Percentiles rank a stretch among this genome's conserved stretches.
Conservation (phyloP, 2,888 invertebrate species). For the Nasonovia ribisnigri region DNA sequence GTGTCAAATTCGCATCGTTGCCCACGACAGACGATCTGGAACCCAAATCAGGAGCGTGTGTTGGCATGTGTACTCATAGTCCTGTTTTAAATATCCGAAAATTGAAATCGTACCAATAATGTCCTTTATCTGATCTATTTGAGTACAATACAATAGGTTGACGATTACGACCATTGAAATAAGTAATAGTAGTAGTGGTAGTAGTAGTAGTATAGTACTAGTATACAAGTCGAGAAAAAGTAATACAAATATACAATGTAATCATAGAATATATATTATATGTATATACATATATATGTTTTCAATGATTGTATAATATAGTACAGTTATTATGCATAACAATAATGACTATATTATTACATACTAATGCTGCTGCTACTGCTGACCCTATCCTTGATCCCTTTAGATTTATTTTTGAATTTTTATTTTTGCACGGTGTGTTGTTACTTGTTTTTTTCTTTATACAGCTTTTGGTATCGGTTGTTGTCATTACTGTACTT, state of each 20-base stretch:
- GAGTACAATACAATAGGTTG: neutral
- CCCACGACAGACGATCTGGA: neutral
- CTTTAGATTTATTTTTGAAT: neutral
- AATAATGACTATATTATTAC: conserved; percentile 41
- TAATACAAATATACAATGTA: conserved; percentile 11
- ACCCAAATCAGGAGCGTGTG: neutral
- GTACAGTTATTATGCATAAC: conserved; percentile 8
- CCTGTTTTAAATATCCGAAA: neutral
- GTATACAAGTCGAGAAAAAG: conserved; percentile 14
- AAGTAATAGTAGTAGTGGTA: conserved; percentile 1
- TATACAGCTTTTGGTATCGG: conserved; percentile 15
- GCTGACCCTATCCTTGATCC: conserved; percentile 16
- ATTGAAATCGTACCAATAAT: neutral
- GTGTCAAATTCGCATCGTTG: neutral
- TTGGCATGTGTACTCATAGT: neutral
- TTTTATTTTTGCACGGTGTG: conserved; percentile 57
- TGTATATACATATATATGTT: neutral
- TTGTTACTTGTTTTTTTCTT: neutral
- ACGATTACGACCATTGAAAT: conserved; percentile 16
- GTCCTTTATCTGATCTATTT: neutral
- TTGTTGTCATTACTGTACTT: conserved; percentile 33
- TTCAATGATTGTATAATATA: conserved; percentile 35
- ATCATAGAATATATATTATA: conserved; percentile 28
- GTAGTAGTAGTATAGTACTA: conserved; percentile 29
- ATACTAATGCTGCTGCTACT: conserved; percentile 62